A percentile compares a stretch with the other conserved stretches of the same genome.
Conservation (phyloP, 1,140 invertebrate genomes). For the Ceratina calcarata region DNA sequence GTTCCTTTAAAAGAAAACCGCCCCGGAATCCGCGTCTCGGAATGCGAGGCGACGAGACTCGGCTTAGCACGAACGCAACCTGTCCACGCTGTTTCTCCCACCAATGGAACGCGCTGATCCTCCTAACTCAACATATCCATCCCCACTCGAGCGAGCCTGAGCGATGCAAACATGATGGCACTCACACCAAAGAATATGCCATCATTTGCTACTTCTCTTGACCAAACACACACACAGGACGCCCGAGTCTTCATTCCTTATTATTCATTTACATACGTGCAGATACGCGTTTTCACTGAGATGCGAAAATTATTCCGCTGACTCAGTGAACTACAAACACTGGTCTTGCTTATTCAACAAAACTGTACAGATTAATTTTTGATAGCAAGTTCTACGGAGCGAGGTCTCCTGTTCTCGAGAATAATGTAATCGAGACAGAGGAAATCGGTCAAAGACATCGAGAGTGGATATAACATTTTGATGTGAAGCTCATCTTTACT, state of each 20-base stretch:
- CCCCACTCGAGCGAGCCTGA: slow-evolving; percentile 5
- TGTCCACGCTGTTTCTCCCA: slow-evolving; percentile 57
- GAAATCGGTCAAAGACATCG: background rate
- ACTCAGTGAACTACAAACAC: background rate
- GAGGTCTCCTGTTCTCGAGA: background rate
- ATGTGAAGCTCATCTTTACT: background rate
- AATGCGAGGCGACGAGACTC: slow-evolving; percentile 62
- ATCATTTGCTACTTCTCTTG: slow-evolving; percentile 33
- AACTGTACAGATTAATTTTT: background rate
- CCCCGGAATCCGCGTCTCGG: slow-evolving; percentile 69
- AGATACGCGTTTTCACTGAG: slow-evolving; percentile 6
- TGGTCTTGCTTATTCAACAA: no score
- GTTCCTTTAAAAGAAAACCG: slow-evolving; percentile 70
- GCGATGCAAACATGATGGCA: slow-evolving; percentile 42
- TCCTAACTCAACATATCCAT: slow-evolving; percentile 45
- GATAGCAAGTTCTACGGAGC: no score
- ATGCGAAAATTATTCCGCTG: background rate
- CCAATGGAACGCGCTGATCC: slow-evolving; percentile 29
- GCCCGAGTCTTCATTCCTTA: slow-evolving; percentile 9
- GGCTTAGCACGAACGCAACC: slow-evolving; percentile 54
- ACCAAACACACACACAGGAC: slow-evolving; percentile 23
- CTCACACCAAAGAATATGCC: slow-evolving; percentile 34
- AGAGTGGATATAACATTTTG: background rate
- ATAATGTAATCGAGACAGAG: background rate
- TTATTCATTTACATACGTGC: slow-evolving; percentile 25